Percentiles rank a stretch among this genome's conserved stretches.
phyloP scores from a whole-genome alignment of 2,113 vertebrate species.

The Syngnathus scovelli region DNA sequence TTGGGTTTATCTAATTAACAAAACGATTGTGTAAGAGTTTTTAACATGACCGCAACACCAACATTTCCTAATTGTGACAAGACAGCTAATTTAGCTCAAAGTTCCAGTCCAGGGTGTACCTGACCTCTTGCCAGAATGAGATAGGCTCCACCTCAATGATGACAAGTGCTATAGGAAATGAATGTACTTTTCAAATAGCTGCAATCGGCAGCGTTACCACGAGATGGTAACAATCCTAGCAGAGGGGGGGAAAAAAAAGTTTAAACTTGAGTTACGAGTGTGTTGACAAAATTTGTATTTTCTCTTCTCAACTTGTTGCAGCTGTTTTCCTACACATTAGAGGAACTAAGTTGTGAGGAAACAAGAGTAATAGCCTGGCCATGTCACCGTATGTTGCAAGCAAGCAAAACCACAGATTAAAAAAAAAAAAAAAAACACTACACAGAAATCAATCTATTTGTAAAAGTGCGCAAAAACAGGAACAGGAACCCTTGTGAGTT shows the following conservation, averaged over 20 bases:
- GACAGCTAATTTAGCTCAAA: background rate
- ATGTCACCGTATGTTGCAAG: background rate
- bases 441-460: background rate
- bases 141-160: too few species aligned
- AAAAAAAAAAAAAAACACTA: background rate
- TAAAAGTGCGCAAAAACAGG: background rate
- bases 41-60: background rate
- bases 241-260: background rate
- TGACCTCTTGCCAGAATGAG: too few species aligned
- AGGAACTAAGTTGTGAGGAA: slow-evolving; percentile 26
- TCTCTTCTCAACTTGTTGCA: background rate
- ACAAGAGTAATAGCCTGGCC: slow-evolving; percentile 26
- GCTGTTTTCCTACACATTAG: background rate
- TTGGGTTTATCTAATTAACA: background rate
- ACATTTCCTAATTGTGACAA: background rate
- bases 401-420: background rate
- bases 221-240: background rate
- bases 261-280: too few species aligned
- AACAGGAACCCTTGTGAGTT: too few species aligned
- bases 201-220: background rate
- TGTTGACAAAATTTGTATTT: background rate
- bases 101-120: background rate
- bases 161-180: too few species aligned
- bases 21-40: background rate
- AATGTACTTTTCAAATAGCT: too few species aligned